Evolutionary conservation across 2,113 vertebrate genomes (phyloP).

Genomic region (Oriolus oriolus): DNA sequence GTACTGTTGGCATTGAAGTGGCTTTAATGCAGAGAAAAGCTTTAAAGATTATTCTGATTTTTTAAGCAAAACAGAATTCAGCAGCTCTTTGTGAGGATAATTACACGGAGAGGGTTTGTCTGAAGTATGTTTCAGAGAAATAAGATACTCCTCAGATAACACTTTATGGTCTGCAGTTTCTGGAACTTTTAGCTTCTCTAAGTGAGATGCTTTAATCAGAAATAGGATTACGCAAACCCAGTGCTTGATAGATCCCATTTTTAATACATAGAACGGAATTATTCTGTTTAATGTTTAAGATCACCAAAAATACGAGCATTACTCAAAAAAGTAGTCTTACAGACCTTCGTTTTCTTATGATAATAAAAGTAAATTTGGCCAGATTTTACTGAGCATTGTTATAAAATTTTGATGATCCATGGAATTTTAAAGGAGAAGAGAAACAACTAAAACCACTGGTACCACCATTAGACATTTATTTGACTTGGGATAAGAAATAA

Average conservation of each 20-base stretch:
- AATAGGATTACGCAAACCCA: not conserved
- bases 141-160: not conserved
- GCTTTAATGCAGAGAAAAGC: not conserved
- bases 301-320: not conserved
- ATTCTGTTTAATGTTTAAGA: conserved; percentile 3
- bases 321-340: not conserved
- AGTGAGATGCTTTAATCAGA: conserved; percentile 19
- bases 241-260: not conserved
- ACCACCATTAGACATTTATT: not conserved
- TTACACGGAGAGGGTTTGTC: not conserved
- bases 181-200: not conserved
- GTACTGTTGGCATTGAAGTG: not conserved
- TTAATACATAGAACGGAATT: not conserved
- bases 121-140: conserved; percentile 8
- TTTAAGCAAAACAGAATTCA: not conserved
- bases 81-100: not conserved
- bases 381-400: not conserved
- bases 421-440: not conserved
- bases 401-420: not conserved
- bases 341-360: not conserved
- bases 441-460: not conserved
- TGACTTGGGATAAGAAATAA: not conserved
- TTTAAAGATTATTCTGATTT: not conserved
- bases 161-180: not conserved
- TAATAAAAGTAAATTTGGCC: not conserved